Evolutionary conservation across 2,797 vertebrate genomes (phyloP).

Genomic region (Brotula barbata): DNA sequence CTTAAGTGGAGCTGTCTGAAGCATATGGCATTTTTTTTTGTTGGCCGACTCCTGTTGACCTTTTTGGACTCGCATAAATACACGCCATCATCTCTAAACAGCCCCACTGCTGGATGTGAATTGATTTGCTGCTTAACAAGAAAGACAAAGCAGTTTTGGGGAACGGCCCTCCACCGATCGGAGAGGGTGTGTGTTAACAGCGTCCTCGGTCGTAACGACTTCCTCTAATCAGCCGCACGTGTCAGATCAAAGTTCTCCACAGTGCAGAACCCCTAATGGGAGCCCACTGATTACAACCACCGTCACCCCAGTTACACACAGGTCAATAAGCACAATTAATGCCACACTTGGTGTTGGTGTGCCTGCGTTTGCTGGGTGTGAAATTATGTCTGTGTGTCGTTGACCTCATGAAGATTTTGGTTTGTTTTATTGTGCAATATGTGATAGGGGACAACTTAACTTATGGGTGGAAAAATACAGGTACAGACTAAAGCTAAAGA

Average conservation of each 20-base stretch:
- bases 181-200: conserved; percentile 59
- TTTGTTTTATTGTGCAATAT: conserved; percentile 29
- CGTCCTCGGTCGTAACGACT: conserved; percentile 57
- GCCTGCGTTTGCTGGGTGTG: background rate
- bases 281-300: conserved; percentile 65
- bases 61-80: background rate
- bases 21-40: background rate
- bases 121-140: conserved; percentile 16
- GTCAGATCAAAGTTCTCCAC: conserved; percentile 67
- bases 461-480: conserved; percentile 27
- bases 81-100: conserved; percentile 2
- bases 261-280: conserved; percentile 42
- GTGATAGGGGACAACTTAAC: conserved; percentile 5
- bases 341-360: conserved; percentile 13
- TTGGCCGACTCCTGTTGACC: conserved; percentile 5
- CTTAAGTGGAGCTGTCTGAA: background rate
- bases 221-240: conserved; percentile 72
- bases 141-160: conserved; percentile 20
- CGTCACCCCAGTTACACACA: conserved; percentile 46
- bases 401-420: background rate
- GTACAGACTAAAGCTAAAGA: background rate
- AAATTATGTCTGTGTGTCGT: conserved; percentile 1
- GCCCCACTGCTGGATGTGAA: conserved; percentile 9
- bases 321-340: conserved; percentile 63
- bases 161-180: conserved; percentile 41